Base-by-base conservation (phyloP, 2,113 vertebrate species). In the Eulemur macaco region DNA sequence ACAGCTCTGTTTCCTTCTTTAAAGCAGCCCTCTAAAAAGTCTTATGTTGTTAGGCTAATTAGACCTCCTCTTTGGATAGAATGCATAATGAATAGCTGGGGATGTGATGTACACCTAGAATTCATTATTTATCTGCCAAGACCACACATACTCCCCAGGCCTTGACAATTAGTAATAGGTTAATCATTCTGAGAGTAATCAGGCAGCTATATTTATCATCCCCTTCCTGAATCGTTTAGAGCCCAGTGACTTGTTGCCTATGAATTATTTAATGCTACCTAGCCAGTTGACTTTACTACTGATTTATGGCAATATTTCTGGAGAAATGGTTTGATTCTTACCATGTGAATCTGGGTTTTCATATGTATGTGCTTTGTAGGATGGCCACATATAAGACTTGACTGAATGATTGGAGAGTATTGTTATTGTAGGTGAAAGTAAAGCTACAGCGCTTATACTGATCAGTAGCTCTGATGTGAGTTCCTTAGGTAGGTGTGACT, bases 81-180 rank as follows among this genome's bases (percentile, higher is more conserved):
- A 89, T 89, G 64, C 37, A 64, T 94, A 95, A 94, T 85, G 54
- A 95, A 86, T 87, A 93, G 15, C 74, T 34, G 31, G 42, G 18
- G 20, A 66, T 91, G 54, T 85, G 20, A 66, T 91, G 54, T 81
- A 45, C 82, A 91, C 39, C 82, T 66, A 92, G 15, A 94, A 88
- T 66, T 95, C 39, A 82, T 95, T 95, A 88, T 93, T 94, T 77
- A 92, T 80, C 39, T 94, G 54, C n/a, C 31, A 91, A 91, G 39
- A 87, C 37, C 42, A 76, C 60, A 34, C 20, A 93, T 86, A 92
- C 47, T 93, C 52, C 31, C 50, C 13, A 5, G 64, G 18, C 68
- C 45, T 94, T 91, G 92, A 93, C 47, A 93, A 89, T 95, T 96
- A 93, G 66, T 95, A 92, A 91, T 96, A 96, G 63, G 37, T 95